Conservation (phyloP, 2,113 vertebrate genomes). For the Siniperca knerii region DNA sequence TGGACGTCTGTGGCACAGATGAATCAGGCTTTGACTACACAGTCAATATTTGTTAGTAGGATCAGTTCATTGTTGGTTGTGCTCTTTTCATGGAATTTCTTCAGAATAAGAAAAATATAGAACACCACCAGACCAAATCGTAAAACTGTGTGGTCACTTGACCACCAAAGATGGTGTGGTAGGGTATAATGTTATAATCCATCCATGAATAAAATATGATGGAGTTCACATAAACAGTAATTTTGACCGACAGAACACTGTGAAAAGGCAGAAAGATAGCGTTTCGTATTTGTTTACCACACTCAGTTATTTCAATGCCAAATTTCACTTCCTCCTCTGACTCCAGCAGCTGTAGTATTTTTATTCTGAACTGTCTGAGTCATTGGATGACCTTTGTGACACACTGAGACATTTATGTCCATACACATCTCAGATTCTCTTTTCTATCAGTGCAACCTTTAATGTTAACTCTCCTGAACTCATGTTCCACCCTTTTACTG, state of each 20-base stretch:
- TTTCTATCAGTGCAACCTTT: background rate
- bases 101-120: background rate
- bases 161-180: background rate
- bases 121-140: background rate
- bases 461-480: slow-evolving; percentile 7
- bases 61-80: background rate
- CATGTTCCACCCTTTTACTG: background rate
- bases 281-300: background rate
- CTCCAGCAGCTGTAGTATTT: slow-evolving; percentile 26
- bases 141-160: background rate
- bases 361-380: slow-evolving; percentile 37
- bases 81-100: background rate
- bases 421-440: background rate
- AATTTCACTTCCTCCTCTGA: slow-evolving; percentile 32
- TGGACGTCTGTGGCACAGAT: background rate
- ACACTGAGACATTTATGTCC: slow-evolving; percentile 29
- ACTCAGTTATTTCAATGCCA: slow-evolving; percentile 3
- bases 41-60: slow-evolving; percentile 14
- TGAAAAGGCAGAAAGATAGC: background rate
- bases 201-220: background rate
- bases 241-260: background rate
- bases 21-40: slow-evolving; percentile 22
- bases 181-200: background rate
- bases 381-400: slow-evolving; percentile 33
- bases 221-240: background rate